phyloP scores from a whole-genome alignment of 1,140 invertebrate genomes.

The Pseudomyrmex pallidus region DNA sequence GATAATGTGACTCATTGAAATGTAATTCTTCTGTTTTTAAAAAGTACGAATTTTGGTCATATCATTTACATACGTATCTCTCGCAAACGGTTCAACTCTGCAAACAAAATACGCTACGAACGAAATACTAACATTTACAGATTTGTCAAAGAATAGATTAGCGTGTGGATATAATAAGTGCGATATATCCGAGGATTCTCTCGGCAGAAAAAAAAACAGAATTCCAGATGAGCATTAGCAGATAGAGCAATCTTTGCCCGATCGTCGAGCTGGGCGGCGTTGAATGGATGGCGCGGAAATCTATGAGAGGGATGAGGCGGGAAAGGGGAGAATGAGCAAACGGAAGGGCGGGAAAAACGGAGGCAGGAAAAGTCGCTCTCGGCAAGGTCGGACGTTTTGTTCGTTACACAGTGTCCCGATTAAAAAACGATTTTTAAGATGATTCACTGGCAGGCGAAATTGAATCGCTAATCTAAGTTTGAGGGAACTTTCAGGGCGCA shows the following conservation, averaged over 20 bases:
- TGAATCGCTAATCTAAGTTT: conserved; percentile 82
- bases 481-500: conserved; percentile 71
- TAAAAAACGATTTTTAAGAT: conserved; percentile 77
- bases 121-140: too few species aligned
- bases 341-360: conserved; percentile 33
- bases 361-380: conserved; percentile 32
- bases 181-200: too few species aligned
- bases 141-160: too few species aligned
- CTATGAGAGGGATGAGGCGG: not conserved
- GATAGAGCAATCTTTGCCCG: conserved; percentile 50
- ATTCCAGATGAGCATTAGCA: conserved; percentile 24
- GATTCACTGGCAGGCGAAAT: conserved; percentile 77
- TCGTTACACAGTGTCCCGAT: conserved; percentile 72
- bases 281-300: conserved; percentile 51
- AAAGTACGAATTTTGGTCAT: too few species aligned
- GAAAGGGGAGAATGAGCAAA: not conserved
- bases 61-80: too few species aligned
- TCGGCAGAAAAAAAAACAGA: too few species aligned
- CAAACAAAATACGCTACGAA: too few species aligned
- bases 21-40: too few species aligned
- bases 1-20: too few species aligned
- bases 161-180: too few species aligned
- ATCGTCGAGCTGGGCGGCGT: not conserved
- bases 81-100: too few species aligned
- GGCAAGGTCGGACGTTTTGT: conserved; percentile 42